Evolutionary conservation across 2,113 vertebrate genomes (phyloP), one percentile per base, ranked within the genome.

Genomic region (Hemichromis elongatus): DNA sequence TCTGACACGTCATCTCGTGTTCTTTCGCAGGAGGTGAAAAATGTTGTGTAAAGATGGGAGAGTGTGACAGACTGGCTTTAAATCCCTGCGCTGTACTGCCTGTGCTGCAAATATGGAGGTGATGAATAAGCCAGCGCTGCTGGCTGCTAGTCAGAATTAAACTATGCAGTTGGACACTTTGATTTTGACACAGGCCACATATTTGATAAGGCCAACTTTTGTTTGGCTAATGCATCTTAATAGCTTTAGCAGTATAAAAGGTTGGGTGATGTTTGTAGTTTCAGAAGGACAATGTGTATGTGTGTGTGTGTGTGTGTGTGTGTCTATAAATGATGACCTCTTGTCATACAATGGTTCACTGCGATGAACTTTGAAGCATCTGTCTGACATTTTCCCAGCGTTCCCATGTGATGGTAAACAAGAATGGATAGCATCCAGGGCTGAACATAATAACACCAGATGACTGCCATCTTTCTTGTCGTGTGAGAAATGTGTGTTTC

Each of bases 281-380:
- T 37, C 24, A 19, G 68, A 19, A 30, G 26, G 5, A 45, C 24
- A 59, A 30, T 59, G 35, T 26, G 5, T 56, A 18, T 45, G 2
- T 11, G 2, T 19, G 1, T 21, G 52, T 18, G 21, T 45, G 10
- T 35, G 0, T 50, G 52, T 18, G 5, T 24, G 5, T 59, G 47
- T 14, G 9, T 24, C 4, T n/a, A 10, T 50, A 70, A 86, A 80
- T 56, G 81, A 85, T 30, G 47, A 61, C 45, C 77, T 57, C 18
- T 83, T 33, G 80, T 83, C 81, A 82, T 9, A 42, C 85, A 86
- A 79, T 7, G 37, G 30, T 54, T 80, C 56, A 33, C 50, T 59
- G 82, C 79, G 86, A 93, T 88, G 88, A 93, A 90, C 89, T 90
- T 77, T 91, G 77, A 92, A 91, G 87, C 89, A 83, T 90, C 82